Base-by-base conservation (phyloP, 2,888 invertebrate genomes). In the Galerucella nymphaeae region DNA sequence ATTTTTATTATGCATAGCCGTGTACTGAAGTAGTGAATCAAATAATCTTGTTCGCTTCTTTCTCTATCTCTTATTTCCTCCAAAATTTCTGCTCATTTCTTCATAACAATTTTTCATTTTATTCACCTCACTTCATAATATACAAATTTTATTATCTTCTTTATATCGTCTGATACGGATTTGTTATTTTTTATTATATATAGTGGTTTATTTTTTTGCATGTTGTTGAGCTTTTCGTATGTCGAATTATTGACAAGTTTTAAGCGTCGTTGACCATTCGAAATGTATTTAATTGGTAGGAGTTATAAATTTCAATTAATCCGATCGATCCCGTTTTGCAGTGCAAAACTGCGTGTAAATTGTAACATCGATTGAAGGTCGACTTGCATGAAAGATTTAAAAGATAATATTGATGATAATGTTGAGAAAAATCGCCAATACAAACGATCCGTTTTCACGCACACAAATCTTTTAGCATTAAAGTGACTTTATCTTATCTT, bases 401-500 rank as follows among this genome's bases (percentile, higher is more conserved):
- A 55, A 70, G 70, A 70, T 70, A 70, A 70, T 64, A 55, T 57
- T 70, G 41, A 66, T 57, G 57, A 66, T 66, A 55, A 55, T 30
- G 41, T 42, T 41, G 61, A 57, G 18, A 57, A 70, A 70, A 70
- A 63, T 55, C 58, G 23, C 23, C 30, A 41, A 57, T 70, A 70
- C 70, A 70, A 63, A 70, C 70, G 70, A 70, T 42, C 13, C 63
- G 41, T 70, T 70, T 70, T 70, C 70, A 70, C 63, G 70, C 70
- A 70, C 57, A 14, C 62, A 45, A 50, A 63, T 50, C 55, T 20
- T 62, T 42, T 62, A 13, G 45, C 70, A 42, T 70, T 70, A 69
- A 69, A n/a, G 45, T 63, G 63, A 70, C 63, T 63, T 70, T 63
- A 70, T 70, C 70, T 70, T 70, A 70, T 70, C 63, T 20, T 6